Percentiles rank a stretch among this genome's conserved stretches.
Evolutionary conservation across 1,140 invertebrate species (phyloP).

Genomic region (Oncopeltus fasciatus): DNA sequence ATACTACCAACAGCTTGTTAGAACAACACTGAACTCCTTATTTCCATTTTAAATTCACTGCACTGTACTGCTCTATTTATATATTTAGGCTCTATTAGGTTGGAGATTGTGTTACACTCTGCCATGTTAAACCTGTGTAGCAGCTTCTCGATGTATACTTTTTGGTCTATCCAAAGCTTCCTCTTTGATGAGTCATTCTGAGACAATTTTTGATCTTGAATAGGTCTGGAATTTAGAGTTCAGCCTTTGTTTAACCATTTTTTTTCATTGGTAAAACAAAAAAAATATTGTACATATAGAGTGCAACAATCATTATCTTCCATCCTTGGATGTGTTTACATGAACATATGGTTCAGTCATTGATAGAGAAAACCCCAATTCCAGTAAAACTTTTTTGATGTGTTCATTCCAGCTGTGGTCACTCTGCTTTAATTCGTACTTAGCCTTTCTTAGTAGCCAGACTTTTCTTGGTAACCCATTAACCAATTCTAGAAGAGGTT

Average conservation of each 20-base stretch:
- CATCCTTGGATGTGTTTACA: neutral
- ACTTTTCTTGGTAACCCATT: neutral
- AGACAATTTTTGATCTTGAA: neutral
- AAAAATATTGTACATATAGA: neutral
- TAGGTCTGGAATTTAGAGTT: neutral
- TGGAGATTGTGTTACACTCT: neutral
- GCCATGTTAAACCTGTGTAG: neutral
- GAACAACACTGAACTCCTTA: conserved; percentile 21
- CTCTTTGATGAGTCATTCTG: neutral
- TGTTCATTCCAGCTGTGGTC: neutral
- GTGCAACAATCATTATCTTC: neutral
- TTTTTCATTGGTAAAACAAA: neutral
- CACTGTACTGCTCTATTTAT: neutral
- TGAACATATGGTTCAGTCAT: neutral
- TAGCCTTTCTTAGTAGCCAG: neutral
- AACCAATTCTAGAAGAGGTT: neutral
- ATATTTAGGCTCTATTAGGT: neutral
- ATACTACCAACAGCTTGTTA: conserved; percentile 25
- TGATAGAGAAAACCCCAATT: neutral
- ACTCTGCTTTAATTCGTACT: neutral
- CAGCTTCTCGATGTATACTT: neutral
- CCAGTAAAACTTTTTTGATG: neutral
- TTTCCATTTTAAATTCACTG: neutral
- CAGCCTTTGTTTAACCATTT: neutral
- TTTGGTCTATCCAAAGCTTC: neutral